Evolutionary conservation across 2,113 vertebrate genomes (phyloP).

Genomic region (Limnothrissa miodon): DNA sequence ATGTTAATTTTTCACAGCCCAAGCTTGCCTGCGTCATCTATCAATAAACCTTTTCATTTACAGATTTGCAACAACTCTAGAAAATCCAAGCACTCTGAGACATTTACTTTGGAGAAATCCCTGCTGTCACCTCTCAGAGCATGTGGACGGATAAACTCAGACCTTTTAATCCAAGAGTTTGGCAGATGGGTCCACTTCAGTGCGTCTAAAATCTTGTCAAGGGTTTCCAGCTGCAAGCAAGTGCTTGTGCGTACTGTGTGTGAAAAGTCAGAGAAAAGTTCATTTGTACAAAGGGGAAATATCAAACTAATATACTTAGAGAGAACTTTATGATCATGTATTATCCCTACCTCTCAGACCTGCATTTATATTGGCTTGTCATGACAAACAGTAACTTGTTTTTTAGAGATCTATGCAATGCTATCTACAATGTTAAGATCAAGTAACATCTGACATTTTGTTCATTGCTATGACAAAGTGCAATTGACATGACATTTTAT

Average conservation of each 20-base stretch:
- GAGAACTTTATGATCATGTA: no score
- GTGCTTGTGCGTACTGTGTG: background rate
- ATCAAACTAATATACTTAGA: no score
- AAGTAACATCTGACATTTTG: background rate
- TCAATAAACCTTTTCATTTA: no score
- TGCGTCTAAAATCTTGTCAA: background rate
- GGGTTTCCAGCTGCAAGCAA: background rate
- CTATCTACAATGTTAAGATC: no score
- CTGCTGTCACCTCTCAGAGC: background rate
- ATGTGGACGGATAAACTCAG: background rate
- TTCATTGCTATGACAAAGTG: background rate
- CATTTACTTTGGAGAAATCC: background rate
- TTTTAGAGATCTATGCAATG: no score
- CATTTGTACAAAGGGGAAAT: no score
- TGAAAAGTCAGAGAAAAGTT: no score
- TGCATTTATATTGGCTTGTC: background rate
- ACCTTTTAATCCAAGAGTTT: background rate
- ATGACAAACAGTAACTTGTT: no score
- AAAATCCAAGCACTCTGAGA: background rate
- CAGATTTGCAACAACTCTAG: background rate
- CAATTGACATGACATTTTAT: no score
- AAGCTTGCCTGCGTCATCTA: background rate
- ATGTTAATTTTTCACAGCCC: background rate
- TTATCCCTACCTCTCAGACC: no score
- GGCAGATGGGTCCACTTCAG: background rate